Evolutionary conservation across 2,797 vertebrate species (phyloP).

Genomic region (Myoxocephalus aenaeus): DNA sequence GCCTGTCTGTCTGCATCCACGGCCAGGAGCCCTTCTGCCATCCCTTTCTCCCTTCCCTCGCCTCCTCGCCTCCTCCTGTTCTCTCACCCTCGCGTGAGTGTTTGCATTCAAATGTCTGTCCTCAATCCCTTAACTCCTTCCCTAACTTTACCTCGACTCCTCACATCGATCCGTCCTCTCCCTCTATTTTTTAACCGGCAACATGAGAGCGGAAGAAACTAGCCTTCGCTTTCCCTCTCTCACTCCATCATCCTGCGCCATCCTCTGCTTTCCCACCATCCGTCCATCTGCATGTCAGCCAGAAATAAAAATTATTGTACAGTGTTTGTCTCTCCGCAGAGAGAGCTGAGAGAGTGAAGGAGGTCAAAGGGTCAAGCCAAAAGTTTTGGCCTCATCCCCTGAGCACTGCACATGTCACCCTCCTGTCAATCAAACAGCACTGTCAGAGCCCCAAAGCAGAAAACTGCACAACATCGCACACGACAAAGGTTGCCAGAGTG

Average conservation of each 20-base stretch:
- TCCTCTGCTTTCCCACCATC: conserved; percentile 36
- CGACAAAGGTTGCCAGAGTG: conserved; percentile 3
- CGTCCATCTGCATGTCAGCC: conserved; percentile 64
- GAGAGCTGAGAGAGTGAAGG: conserved; percentile 55
- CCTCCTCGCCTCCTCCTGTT: conserved; percentile 29
- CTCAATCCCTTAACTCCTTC: conserved; percentile 14
- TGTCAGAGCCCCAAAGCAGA: conserved; percentile 52
- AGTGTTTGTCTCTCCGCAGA: conserved; percentile 53
- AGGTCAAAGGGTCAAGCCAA: conserved; percentile 64
- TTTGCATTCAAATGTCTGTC: conserved; percentile 42
- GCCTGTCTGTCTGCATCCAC: conserved; percentile 76
- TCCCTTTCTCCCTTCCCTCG: conserved; percentile 25
- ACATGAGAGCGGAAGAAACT: not conserved
- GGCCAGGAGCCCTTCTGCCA: conserved; percentile 66
- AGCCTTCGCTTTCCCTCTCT: conserved; percentile 3
- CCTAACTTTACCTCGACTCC: not conserved
- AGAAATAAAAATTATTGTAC: conserved; percentile 49
- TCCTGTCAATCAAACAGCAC: conserved; percentile 61
- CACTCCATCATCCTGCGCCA: conserved; percentile 31
- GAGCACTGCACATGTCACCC: conserved; percentile 68
- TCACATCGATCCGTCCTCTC: not conserved
- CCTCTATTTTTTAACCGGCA: conserved; percentile 9
- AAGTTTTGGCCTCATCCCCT: conserved; percentile 67
- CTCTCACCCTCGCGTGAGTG: conserved; percentile 13
- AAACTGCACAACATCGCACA: conserved; percentile 22